Evolutionary conservation across 2,797 vertebrate species (phyloP).

Genomic region (Carapus acus): DNA sequence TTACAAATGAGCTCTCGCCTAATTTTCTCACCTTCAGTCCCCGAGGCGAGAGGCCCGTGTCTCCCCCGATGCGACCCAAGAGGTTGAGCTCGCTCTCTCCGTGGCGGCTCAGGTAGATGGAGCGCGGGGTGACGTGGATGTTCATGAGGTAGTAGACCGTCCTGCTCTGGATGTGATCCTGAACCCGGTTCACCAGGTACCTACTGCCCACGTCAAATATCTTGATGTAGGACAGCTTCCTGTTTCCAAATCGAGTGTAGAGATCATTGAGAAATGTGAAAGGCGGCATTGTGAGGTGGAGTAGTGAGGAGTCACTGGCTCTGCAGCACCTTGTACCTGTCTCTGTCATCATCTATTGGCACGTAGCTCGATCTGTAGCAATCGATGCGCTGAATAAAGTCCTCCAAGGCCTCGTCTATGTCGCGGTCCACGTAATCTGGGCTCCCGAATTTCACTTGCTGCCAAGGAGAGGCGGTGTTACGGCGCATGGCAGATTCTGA

Average conservation of each 20-base stretch:
- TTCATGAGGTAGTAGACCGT: slow-evolving; percentile 93
- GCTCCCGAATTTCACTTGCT: slow-evolving; percentile 90
- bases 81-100: slow-evolving; percentile 88
- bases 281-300: background rate
- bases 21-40: slow-evolving; percentile 68
- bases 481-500: background rate
- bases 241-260: slow-evolving; percentile 39
- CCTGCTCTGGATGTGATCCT: slow-evolving; percentile 88
- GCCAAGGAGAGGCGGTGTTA: slow-evolving; percentile 5
- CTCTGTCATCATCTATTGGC: slow-evolving; percentile 79
- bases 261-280: background rate
- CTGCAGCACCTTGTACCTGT: slow-evolving; percentile 72
- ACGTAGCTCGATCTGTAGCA: slow-evolving; percentile 81
- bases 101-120: slow-evolving; percentile 87
- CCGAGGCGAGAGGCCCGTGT: slow-evolving; percentile 75
- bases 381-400: slow-evolving; percentile 83
- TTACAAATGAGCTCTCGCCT: background rate
- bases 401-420: slow-evolving; percentile 78
- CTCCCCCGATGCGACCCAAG: slow-evolving; percentile 80
- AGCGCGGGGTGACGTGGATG: slow-evolving; percentile 83
- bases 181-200: slow-evolving; percentile 83
- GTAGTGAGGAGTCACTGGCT: no score
- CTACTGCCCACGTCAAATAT: slow-evolving; percentile 85
- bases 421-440: slow-evolving; percentile 83
- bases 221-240: slow-evolving; percentile 87